These are phyloP conservation scores for Ectobius pallidus DNA, from an alignment of 2,888 invertebrate species.

Conservation along the genomic window DNA sequence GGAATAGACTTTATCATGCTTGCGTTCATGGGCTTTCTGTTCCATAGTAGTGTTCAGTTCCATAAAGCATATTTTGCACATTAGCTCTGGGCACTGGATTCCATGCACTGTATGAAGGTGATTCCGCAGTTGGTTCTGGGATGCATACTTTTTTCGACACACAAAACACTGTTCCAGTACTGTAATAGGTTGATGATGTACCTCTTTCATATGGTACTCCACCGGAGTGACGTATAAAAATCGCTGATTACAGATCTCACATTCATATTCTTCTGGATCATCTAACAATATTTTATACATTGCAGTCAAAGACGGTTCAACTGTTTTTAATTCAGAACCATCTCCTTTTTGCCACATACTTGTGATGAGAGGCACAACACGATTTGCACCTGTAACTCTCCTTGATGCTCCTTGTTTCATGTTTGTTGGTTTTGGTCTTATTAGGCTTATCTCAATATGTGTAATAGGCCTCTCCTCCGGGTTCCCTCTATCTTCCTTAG, in stretches of 20 bases:
- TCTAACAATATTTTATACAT: conserved; percentile 30
- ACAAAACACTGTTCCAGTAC: conserved; percentile 41
- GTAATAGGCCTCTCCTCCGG: conserved; percentile 23
- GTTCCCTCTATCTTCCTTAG: no score
- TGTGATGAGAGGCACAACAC: conserved; percentile 40
- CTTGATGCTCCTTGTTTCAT: conserved; percentile 13
- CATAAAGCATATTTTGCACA: conserved; percentile 43
- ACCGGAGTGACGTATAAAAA: conserved; percentile 34
- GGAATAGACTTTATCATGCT: conserved; percentile 39
- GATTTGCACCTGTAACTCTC: conserved; percentile 37
- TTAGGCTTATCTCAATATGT: conserved; percentile 38
- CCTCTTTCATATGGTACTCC: conserved; percentile 28
- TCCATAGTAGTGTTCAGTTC: conserved; percentile 40
- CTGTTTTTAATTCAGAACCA: neutral
- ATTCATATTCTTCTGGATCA: conserved; percentile 30
- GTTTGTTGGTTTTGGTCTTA: neutral
- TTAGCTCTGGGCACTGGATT: conserved; percentile 41
- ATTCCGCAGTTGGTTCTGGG: conserved; percentile 20
- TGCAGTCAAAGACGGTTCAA: conserved; percentile 25
- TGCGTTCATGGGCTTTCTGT: conserved; percentile 41
- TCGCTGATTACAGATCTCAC: conserved; percentile 26
- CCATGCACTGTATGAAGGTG: conserved; percentile 40
- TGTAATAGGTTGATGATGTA: conserved; percentile 4
- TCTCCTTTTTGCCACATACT: conserved; percentile 35
- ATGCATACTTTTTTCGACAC: conserved; percentile 38